Percentiles rank a stretch among this genome's conserved stretches.
phyloP scores from a whole-genome alignment of 2,888 invertebrate species.

The Xanthostigma xanthostigma region DNA sequence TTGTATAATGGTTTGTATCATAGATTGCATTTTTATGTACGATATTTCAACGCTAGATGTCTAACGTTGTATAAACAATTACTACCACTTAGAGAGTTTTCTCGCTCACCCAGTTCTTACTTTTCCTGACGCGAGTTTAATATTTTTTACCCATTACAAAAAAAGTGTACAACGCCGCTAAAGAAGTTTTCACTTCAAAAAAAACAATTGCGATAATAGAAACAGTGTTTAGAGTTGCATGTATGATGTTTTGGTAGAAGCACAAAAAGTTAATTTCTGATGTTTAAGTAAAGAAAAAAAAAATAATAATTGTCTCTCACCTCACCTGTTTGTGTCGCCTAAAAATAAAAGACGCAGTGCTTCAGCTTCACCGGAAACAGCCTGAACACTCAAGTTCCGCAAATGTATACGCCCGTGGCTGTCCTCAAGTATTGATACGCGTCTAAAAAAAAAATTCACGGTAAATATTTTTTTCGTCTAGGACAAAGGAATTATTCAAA shows the following conservation, averaged over 20 bases:
- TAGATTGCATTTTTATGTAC: too few relatives aligned
- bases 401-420: conserved; percentile 30
- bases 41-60: too few relatives aligned
- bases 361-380: conserved; percentile 31
- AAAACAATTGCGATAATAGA: too few relatives aligned
- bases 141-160: too few relatives aligned
- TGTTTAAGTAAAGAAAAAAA: neutral
- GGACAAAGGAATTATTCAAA: neutral
- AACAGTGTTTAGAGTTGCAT: too few relatives aligned
- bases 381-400: conserved; percentile 31
- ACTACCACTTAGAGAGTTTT: too few relatives aligned
- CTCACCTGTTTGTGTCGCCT: conserved; percentile 35
- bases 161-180: too few relatives aligned
- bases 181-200: too few relatives aligned
- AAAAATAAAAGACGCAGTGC: conserved; percentile 33
- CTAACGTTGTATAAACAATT: too few relatives aligned
- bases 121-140: too few relatives aligned
- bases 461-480: neutral
- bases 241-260: neutral
- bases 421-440: conserved; percentile 31
- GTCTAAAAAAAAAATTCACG: conserved; percentile 17
- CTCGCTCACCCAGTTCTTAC: too few relatives aligned
- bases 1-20: too few relatives aligned
- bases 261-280: neutral
- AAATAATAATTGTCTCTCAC: neutral